Percentiles rank a stretch among this genome's conserved stretches.
Evolutionary conservation across 2,797 vertebrate genomes (phyloP).

Genomic region (Micrastur ruficollis): DNA sequence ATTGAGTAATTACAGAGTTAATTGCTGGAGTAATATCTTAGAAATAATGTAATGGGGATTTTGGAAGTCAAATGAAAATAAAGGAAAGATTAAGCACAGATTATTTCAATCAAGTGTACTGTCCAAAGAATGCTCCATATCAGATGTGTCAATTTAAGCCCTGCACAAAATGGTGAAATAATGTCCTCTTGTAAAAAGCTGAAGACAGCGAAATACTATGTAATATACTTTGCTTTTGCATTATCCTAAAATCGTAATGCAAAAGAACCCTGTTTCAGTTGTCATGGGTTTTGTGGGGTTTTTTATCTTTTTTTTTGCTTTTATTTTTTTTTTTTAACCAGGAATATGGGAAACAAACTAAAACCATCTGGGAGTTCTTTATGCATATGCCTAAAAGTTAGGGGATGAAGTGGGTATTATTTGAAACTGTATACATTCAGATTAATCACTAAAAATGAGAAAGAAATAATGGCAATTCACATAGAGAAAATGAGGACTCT

Average conservation of each 20-base stretch:
- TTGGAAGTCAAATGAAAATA: not conserved
- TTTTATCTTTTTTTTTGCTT: not conserved
- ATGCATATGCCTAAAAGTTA: not conserved
- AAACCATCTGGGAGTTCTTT: not conserved
- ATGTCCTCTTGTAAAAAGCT: not conserved
- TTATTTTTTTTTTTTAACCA: not conserved
- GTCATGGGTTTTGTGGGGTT: accelerated
- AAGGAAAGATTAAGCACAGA: not conserved
- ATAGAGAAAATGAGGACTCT: not conserved
- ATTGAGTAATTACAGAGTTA: not conserved
- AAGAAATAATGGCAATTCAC: not conserved
- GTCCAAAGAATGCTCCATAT: not conserved
- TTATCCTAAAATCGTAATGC: not conserved
- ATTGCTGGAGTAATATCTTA: not conserved
- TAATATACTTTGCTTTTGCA: not conserved
- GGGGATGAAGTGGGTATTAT: not conserved
- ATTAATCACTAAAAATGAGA: not conserved
- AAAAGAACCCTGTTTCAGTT: not conserved
- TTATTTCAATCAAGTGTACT: not conserved
- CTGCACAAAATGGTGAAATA: not conserved
- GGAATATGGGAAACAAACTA: not conserved
- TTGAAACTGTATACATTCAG: not conserved
- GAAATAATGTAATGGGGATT: not conserved
- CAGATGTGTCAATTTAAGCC: not conserved
- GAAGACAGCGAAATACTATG: not conserved